phyloP scores from a whole-genome alignment of 37 sponge, comb jelly and placozoan genomes.

The Spongilla lacustris region DNA sequence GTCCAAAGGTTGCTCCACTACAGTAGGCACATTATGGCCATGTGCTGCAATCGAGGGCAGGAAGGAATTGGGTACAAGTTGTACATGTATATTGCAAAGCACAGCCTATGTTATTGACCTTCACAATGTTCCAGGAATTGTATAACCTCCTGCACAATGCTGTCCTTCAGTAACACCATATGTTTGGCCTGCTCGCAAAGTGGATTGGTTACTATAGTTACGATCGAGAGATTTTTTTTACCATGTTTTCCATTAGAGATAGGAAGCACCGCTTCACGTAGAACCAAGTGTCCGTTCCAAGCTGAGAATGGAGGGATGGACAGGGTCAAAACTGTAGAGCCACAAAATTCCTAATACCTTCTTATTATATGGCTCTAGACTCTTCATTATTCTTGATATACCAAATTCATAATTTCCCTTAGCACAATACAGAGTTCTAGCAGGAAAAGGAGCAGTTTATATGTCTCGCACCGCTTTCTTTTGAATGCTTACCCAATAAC shows the following conservation, averaged over 20 bases:
- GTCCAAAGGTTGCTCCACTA: slow-evolving; percentile 86
- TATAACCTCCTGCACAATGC: slow-evolving; percentile 79
- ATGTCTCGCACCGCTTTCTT: background rate
- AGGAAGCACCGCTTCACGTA: slow-evolving; percentile 95
- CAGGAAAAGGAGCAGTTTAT: background rate
- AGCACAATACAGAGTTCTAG: slow-evolving; percentile 91
- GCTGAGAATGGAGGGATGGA: slow-evolving; percentile 19
- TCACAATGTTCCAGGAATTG: slow-evolving; percentile 96
- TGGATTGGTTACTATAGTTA: background rate
- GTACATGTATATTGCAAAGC: too few species aligned
- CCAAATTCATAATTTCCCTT: slow-evolving; percentile 99
- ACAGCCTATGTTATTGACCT: too few species aligned
- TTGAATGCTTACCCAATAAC: slow-evolving; percentile 85
- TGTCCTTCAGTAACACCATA: slow-evolving; percentile 95
- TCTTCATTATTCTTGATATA: slow-evolving; percentile 91
- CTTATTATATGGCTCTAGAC: slow-evolving; percentile 96
- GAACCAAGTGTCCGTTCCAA: slow-evolving; percentile 99
- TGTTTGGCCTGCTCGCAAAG: slow-evolving; percentile 82
- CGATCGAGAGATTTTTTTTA: slow-evolving; percentile 16
- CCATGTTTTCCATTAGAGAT: slow-evolving; percentile 95
- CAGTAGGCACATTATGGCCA: slow-evolving; percentile 68
- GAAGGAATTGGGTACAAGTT: too few species aligned
- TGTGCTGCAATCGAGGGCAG: slow-evolving; percentile 30
- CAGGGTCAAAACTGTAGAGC: background rate
- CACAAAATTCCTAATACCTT: slow-evolving; percentile 70